Evolutionary conservation across 2,797 vertebrate species (phyloP), one percentile per base, ranked within the genome.

Genomic region (Merluccius polli): DNA sequence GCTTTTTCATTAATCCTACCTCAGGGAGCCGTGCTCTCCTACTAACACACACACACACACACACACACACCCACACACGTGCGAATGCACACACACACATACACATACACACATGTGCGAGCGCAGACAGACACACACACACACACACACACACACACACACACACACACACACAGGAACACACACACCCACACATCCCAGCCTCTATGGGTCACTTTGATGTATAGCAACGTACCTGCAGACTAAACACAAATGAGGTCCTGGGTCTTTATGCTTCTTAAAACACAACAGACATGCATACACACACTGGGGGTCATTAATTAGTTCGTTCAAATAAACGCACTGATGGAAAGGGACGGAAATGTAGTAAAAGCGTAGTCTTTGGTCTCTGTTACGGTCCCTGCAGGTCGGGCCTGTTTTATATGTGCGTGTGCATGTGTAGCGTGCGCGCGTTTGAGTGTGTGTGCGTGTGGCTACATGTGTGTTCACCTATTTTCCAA

Each of bases 1-100:
- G 92, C 91, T 92, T 94, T 93, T 94, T 92, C 91, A 92, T 93
- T 93, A 93, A 92, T 93, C 91, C 93, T 93, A 93, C 93, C 92
- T 93, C 92, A 93, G 91, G 91, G 92, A 93, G 89, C 89, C 89
- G 90, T 91, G 87, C 92, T 91, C 91, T 93, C 91, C 90, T 90
- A 90, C 91, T 91, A 88, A 87, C 88, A 78, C 82, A 84, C 86
- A 87, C 69, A 85, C 77, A 81, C 74, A 83, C 71, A 82, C 77
- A 83, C 76, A 80, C 73, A 75, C 24, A 73, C 67, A 77, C 73
- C 72, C 78, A 79, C 35, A 70, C 75, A 59, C 9, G 10, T 2
- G 41, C 11, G 32, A 4, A n/a, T n/a, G 13, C 70, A 72, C 70
- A 72, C 31, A 41, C n/a, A 38, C 77, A 76, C 72, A 74, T 75